Evolutionary conservation across 2,888 invertebrate genomes (phyloP), one percentile per base, ranked within the genome.

Genomic region (Ormia ochracea): DNA sequence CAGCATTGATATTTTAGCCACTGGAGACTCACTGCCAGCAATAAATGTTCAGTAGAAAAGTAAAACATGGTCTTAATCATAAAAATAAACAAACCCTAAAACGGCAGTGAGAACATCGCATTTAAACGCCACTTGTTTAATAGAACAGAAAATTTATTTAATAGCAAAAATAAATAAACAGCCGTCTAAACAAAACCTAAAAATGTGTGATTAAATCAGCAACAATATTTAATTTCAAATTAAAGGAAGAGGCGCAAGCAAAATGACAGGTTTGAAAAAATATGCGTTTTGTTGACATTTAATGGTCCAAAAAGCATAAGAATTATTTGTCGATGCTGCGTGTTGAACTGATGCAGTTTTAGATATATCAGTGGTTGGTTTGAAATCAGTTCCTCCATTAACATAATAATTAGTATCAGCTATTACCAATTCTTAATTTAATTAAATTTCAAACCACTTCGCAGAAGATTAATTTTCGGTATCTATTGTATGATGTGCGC

Each of bases 21-120:
- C 14, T 31, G 23, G n/a, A 54, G 33, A 56, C 33, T 26, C 26
- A 10, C 33, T 17, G 54, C n/a, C 43, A 19, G 9, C 6, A 54
- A 23, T 43, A 12, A 56, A 41, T 12, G 12, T 50, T 4, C 48
- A 19, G 10, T 10, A 33, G 14, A 54, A 63, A 36, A 21, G 50
- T 41, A 63, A 33, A 33, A 56, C 33, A 61, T 17, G 48, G 68
- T 19, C 78, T 63, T 74, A 74, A 63, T 74, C 56, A 78, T 23
- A 52, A 52, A 65, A 52, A 41, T 58, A 63, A 74, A 69, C 69
- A 74, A 69, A 63, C 41, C 74, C 28, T 72, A 48, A 72, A 78
- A 65, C 1, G 38, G 1, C 23, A 43, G 14, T 31, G 12, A 9
- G 28, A 33, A 33, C 41, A 50, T 31, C 58, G 58, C 17, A 41